A percentile compares a stretch with the other conserved stretches of the same genome.
Conservation (phyloP, 2,113 vertebrate genomes). For the Petrocephalus zakoni region DNA sequence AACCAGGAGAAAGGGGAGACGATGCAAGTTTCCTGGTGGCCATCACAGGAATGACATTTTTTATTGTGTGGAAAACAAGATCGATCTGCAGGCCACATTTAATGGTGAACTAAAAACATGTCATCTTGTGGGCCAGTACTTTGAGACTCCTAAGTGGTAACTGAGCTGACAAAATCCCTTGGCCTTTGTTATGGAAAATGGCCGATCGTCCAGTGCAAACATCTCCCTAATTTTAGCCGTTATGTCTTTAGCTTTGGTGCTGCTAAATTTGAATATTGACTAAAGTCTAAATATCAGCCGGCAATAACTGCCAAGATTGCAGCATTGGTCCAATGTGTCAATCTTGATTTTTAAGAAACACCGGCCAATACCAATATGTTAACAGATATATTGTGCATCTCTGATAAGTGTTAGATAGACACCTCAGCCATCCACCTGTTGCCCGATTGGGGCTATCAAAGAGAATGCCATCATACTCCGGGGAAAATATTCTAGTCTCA, state of each 20-base stretch:
- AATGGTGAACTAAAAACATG: neutral
- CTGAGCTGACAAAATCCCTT: neutral
- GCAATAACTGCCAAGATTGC: neutral
- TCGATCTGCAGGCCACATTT: neutral
- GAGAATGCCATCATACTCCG: neutral
- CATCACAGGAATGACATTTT: neutral
- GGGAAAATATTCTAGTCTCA: neutral
- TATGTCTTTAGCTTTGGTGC: neutral
- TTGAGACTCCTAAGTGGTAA: neutral
- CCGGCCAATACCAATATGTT: no score
- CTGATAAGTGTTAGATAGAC: neutral
- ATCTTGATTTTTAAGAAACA: no score
- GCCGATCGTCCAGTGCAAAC: neutral
- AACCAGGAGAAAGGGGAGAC: neutral
- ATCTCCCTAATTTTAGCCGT: neutral
- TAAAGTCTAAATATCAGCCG: neutral
- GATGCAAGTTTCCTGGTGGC: neutral
- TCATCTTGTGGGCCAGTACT: neutral
- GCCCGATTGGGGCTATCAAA: neutral
- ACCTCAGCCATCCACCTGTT: neutral
- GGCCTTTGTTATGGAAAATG: neutral
- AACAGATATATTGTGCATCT: neutral
- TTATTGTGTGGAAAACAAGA: neutral
- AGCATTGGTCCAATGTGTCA: neutral
- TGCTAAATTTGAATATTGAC: neutral